Base-by-base conservation (phyloP, 2,888 invertebrate species). In the Acanthosoma haemorrhoidale region DNA sequence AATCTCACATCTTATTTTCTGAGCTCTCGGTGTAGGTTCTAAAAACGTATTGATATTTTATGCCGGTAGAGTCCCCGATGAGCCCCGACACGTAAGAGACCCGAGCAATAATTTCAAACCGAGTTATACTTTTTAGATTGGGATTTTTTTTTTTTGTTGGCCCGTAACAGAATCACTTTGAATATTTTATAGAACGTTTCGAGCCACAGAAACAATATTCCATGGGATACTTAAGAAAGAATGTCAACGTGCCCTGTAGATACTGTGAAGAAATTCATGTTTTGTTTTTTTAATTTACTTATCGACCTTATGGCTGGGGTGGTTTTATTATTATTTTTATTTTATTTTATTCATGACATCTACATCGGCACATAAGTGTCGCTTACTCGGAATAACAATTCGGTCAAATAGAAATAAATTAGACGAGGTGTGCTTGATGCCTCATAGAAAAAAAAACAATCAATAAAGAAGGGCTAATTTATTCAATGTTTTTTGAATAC, bases 41-140 rank as follows among this genome's bases (percentile, higher is more conserved):
- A 51, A n/a, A 51, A 51, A 51, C 25, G 43, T 18, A 51, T 51
- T 51, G 43, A 51, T 51, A 51, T 51, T 51, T 51, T 51, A 51
- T 51, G 43, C 43, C 43, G 21, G 43, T 25, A 13, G n/a, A 13
- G 25, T n/a, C 1, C n/a, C 25, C 25, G 21, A 51, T 25, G 43
- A 51, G 43, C 43, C 21, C n/a, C 21, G 25, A 51, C 43, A 25
- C 18, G 43, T 51, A 51, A 18, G 13, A 11, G 4, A 4, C 8
- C 8, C 25, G 13, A 25, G 13, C 43, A 51, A 51, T 51, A 51
- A 51, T 21, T 51, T 51, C 43, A 2, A 5, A 51, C 11, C 21
- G 13, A 13, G 21, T 25, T 51, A 21, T 25, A 5, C 1, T 25
- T 43, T 8, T 43, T 21, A 18, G n/a, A n/a, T n/a, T n/a, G n/a